phyloP scores from a whole-genome alignment of 1,140 invertebrate genomes.

The Antheraea mylitta region DNA sequence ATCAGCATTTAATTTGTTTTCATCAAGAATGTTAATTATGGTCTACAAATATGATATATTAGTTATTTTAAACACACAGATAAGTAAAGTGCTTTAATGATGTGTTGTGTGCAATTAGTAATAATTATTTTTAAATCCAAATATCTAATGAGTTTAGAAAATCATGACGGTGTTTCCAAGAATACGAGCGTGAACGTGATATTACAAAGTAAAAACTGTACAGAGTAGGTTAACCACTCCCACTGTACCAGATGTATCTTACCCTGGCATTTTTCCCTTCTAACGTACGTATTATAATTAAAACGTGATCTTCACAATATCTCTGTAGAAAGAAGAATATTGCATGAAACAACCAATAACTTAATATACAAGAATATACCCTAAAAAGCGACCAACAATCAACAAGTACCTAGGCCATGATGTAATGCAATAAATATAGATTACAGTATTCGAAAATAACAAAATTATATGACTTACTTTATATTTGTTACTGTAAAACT shows the following conservation, averaged over 20 bases:
- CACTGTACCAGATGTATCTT: slow-evolving; percentile 52
- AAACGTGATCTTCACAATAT: slow-evolving; percentile 32
- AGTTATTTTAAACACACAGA: not conserved
- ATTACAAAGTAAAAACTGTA: not conserved
- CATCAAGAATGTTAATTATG: not conserved
- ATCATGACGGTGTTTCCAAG: not conserved
- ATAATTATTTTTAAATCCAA: not conserved
- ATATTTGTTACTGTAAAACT: too few relatives aligned
- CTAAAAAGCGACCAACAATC: not conserved
- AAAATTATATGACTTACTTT: too few relatives aligned
- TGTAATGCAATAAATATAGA: slow-evolving; percentile 49
- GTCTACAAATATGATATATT: not conserved
- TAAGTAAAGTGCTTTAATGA: not conserved
- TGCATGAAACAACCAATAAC: slow-evolving; percentile 8
- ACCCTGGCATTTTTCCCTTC: slow-evolving; percentile 69
- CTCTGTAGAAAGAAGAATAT: slow-evolving; percentile 52
- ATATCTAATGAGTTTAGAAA: not conserved
- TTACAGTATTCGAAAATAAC: not conserved
- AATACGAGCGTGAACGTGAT: not conserved
- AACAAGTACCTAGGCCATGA: slow-evolving; percentile 25
- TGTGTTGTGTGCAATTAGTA: not conserved
- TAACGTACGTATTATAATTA: slow-evolving; percentile 27
- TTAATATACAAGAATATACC: not conserved
- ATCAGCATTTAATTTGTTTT: too few relatives aligned
- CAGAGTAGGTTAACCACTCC: slow-evolving; percentile 52